A percentile compares a stretch with the other conserved stretches of the same genome.
Evolutionary conservation across 2,113 vertebrate genomes (phyloP).

Genomic region (Megaleporinus macrocephalus): DNA sequence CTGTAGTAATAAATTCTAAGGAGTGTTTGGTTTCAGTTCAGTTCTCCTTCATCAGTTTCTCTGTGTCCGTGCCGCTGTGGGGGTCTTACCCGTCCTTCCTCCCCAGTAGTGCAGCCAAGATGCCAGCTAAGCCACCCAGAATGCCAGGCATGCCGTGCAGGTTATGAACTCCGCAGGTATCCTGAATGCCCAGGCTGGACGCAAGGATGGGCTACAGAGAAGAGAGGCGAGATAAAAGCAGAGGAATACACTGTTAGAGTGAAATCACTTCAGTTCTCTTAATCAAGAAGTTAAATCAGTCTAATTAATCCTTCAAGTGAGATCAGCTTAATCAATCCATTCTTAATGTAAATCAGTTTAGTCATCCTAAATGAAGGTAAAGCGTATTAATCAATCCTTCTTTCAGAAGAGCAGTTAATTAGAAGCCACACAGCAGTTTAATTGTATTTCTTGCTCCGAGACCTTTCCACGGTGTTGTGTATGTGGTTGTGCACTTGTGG

Average conservation of each 20-base stretch:
- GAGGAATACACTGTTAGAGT: neutral
- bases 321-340: neutral
- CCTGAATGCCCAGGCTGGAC: constrained; percentile 86
- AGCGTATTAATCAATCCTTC: neutral
- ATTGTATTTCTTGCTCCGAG: neutral
- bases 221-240: neutral
- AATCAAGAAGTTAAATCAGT: neutral
- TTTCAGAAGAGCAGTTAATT: no score
- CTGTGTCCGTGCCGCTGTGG: neutral
- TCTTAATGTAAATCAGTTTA: neutral
- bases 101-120: constrained; percentile 74
- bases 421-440: neutral
- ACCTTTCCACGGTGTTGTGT: neutral
- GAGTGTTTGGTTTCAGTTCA: neutral
- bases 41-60: no score
- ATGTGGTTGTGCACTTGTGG: neutral
- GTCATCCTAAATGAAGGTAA: neutral
- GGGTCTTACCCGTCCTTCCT: constrained; percentile 64
- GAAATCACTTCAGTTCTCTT: no score
- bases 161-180: constrained; percentile 96
- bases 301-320: neutral
- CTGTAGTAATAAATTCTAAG: no score
- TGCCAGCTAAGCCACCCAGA: constrained; percentile 86
- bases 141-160: constrained; percentile 95
- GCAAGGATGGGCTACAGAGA: constrained; percentile 85